Base-by-base conservation (phyloP, 2,797 vertebrate species). In the Anguilla anguilla region DNA sequence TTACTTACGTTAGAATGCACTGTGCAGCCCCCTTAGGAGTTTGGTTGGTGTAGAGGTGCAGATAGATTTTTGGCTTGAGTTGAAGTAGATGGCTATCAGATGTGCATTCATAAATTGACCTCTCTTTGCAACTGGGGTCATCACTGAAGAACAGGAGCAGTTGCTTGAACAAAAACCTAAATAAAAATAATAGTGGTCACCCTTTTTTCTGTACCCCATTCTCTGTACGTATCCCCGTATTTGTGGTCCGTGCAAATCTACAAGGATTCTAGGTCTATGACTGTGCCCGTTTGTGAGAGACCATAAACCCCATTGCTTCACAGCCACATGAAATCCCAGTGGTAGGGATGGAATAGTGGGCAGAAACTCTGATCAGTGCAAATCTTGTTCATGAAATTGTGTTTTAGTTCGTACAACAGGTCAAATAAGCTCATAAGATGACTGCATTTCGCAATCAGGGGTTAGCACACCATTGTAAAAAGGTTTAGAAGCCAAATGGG, bases 141-240 rank as follows among this genome's bases (percentile, higher is more conserved):
- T 89, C 88, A 79, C 95, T 94, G 89, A 93, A 95, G 92, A 96
- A 96, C 89, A 96, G 94, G 89, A 96, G 84, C 57, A 97, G 94
- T 91, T 97, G 96, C 90, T 97, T 97, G 93, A 94, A 96, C 86
- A 97, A 87, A 91, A 95, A 97, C 92, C 96, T 97, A 92, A 91
- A 90, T 10, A 85, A 83, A 39, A 39, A 85, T 15, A 88, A 15
- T 51, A 64, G 7, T 46, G 77, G 53, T 46, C 15, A 61, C n/a
- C n/a, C 64, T 28, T n/a, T 69, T 69, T 69, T 69, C 64, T 69
- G n/a, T 9, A 69, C 64, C 64, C n/a, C 64, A n/a, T 69, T 28
- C 64, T n/a, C 64, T n/a, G 25, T 28, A 69, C n/a, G 25, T 6
- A 69, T n/a, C 25, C n/a, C 17, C 10, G 7, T 11, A 79, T 51